These are phyloP conservation scores for Mactromeris polynyma DNA, from an alignment of 2,888 invertebrate genomes.

Conservation along the genomic window DNA sequence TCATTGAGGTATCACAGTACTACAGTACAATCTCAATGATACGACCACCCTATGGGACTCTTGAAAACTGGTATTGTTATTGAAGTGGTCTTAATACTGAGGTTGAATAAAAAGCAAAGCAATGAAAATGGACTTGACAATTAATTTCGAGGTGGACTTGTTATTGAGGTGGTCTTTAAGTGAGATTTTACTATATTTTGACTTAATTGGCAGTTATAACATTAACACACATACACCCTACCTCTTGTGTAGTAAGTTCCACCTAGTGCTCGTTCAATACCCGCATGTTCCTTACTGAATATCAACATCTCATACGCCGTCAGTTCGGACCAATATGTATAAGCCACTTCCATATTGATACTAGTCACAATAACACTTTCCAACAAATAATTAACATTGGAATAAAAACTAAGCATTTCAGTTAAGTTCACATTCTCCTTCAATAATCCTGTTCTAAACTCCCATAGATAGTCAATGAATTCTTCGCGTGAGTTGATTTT, in stretches of 20 bases:
- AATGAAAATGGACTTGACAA: too few relatives aligned
- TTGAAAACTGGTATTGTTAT: too few relatives aligned
- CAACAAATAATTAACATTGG: constrained; percentile 69
- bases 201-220: too few relatives aligned
- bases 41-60: too few relatives aligned
- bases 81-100: too few relatives aligned
- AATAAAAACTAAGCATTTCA: constrained; percentile 72
- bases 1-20: too few relatives aligned
- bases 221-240: constrained; percentile 42
- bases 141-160: too few relatives aligned
- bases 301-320: constrained; percentile 79
- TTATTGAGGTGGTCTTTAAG: too few relatives aligned
- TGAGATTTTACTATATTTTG: too few relatives aligned
- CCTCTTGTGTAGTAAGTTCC: constrained; percentile 78
- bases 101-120: too few relatives aligned
- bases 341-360: constrained; percentile 64
- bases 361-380: constrained; percentile 71
- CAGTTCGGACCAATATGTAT: constrained; percentile 73
- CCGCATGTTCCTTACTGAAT: constrained; percentile 78
- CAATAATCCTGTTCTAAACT: neutral
- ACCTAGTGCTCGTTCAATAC: constrained; percentile 79
- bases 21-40: too few relatives aligned
- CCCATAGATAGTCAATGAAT: neutral
- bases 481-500: neutral
- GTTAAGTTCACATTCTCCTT: constrained; percentile 47